Evolutionary conservation across 1,140 invertebrate species (phyloP).

Genomic region (Radopholus similis): DNA sequence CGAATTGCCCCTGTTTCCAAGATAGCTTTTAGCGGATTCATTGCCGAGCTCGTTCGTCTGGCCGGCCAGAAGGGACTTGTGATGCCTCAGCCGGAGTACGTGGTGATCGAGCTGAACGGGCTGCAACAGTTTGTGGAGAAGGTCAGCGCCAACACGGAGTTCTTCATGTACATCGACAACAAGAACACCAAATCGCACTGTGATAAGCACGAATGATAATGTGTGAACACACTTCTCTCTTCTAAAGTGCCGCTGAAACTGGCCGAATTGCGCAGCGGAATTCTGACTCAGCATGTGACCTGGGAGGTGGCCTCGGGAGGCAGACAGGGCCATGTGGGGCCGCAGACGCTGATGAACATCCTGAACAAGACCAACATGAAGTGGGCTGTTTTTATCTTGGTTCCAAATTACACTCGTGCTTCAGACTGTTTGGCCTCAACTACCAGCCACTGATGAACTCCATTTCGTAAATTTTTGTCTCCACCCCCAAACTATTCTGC

Average conservation of each 20-base stretch:
- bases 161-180: conserved; percentile 23
- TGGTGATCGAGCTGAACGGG: background rate
- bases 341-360: conserved; percentile 18
- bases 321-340: too few relatives aligned
- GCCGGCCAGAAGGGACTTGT: conserved; percentile 20
- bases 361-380: conserved; percentile 31
- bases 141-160: conserved; percentile 2
- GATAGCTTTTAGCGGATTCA: conserved; percentile 1
- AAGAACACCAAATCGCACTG: conserved; percentile 23
- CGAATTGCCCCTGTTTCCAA: background rate
- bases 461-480: conserved; percentile 12
- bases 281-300: conserved; percentile 22
- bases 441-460: conserved; percentile 13
- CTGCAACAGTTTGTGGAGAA: conserved; percentile 3
- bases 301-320: conserved; percentile 5
- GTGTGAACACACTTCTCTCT: background rate
- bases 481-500: too few relatives aligned
- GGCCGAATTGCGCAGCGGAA: conserved; percentile 1
- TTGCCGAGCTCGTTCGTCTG: background rate
- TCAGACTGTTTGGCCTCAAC: conserved; percentile 17
- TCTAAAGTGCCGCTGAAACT: conserved; percentile 21
- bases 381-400: background rate
- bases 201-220: background rate
- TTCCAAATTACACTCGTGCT: background rate
- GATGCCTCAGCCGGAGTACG: conserved; percentile 12